Evolutionary conservation across 1,140 invertebrate genomes (phyloP).

Genomic region (Brachionus manjavacas): DNA sequence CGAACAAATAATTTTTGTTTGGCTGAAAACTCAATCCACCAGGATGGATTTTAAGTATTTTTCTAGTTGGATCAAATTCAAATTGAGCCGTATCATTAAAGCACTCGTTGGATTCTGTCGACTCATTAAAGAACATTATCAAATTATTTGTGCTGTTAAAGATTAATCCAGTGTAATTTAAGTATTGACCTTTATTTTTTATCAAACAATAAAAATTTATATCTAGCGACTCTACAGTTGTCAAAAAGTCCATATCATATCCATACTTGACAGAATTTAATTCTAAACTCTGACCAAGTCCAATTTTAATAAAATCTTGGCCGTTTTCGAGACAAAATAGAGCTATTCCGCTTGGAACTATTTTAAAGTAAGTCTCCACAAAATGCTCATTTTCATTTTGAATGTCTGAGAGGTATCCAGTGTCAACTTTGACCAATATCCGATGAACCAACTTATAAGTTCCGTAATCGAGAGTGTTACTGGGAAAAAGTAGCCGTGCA

Average conservation of each 20-base stretch:
- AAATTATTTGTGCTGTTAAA: background rate
- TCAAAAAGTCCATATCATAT: conserved; percentile 28
- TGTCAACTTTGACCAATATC: background rate
- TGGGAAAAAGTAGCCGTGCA: background rate
- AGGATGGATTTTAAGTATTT: background rate
- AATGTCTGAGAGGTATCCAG: background rate
- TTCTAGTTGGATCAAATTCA: background rate
- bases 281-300: background rate
- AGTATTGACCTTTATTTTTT: background rate
- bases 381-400: background rate
- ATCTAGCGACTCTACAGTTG: background rate
- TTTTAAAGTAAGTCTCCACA: background rate
- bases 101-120: background rate
- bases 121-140: background rate
- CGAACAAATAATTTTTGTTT: background rate
- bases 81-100: background rate
- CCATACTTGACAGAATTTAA: background rate
- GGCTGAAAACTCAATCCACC: background rate
- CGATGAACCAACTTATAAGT: background rate
- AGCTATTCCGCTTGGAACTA: conserved; percentile 25
- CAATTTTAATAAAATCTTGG: background rate
- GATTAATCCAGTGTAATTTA: background rate
- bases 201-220: conserved; percentile 8
- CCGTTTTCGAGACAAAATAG: conserved; percentile 1
- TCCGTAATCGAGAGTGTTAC: background rate